Percentiles rank a stretch among this genome's conserved stretches.
These are phyloP conservation scores for Smittia aterrima DNA, from an alignment of 2,888 invertebrate genomes.

Conservation along the genomic window DNA sequence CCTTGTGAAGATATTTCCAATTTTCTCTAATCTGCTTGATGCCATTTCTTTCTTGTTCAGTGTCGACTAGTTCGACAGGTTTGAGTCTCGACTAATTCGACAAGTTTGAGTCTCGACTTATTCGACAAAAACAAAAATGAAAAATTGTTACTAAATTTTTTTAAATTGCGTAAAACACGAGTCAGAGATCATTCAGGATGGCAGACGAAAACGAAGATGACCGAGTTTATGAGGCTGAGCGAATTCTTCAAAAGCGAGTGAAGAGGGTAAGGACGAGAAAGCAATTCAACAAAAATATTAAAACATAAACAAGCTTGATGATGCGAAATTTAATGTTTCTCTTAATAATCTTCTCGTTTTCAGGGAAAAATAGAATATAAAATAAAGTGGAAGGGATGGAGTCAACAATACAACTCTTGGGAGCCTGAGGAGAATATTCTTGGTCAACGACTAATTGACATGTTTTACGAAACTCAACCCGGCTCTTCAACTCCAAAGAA, in stretches of 20 bases:
- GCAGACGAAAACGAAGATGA: conserved; percentile 68
- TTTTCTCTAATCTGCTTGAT: conserved; percentile 68
- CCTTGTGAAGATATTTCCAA: conserved; percentile 71
- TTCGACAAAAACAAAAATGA: too few relatives aligned
- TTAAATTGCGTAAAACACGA: background rate
- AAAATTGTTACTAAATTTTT: too few relatives aligned
- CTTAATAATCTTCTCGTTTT: conserved; percentile 53
- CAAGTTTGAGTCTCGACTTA: too few relatives aligned
- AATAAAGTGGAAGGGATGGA: conserved; percentile 99
- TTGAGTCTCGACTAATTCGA: too few relatives aligned
- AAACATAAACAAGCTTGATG: background rate
- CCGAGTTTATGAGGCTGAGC: conserved; percentile 94
- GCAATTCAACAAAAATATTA: background rate
- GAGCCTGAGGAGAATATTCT: conserved; percentile 97
- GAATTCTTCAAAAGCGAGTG: conserved; percentile 91
- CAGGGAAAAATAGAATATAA: conserved; percentile 93
- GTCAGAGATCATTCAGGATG: conserved; percentile 57
- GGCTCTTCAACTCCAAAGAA: conserved; percentile 59
- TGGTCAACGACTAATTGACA: conserved; percentile 84
- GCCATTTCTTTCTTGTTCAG: conserved; percentile 56
- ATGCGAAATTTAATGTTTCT: background rate
- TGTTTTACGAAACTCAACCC: conserved; percentile 74
- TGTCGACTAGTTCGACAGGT: too few relatives aligned
- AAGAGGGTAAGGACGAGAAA: conserved; percentile 71
- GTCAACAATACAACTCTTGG: conserved; percentile 94